Evolutionary conservation across 2,113 vertebrate species (phyloP), one percentile per base, ranked within the genome.

Genomic region (Heteronetta atricapilla): DNA sequence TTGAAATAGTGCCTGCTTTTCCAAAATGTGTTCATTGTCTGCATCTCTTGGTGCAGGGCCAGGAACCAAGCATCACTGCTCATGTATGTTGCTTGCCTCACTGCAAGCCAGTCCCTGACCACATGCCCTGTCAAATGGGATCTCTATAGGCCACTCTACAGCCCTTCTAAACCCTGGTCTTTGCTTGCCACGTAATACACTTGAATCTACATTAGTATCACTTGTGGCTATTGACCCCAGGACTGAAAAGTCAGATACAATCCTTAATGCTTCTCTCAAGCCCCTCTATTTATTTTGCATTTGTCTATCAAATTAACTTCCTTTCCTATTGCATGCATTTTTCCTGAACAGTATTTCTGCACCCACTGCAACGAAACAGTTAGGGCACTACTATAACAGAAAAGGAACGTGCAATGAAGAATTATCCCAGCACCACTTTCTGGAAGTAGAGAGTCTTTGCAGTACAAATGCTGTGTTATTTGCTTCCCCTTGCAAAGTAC

Each of bases 391-490:
- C 38, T 92, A 3, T 25, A 69, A 38, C 42, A 38, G 62, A 36
- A n/a, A 67, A 85, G 53, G n/a, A 95, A 75, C 60, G 36, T 21
- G 1, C 77, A 87, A 7, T 31, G 73, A 94, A 96, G 87, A 64
- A 90, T 59, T 53, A 92, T 42, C 53, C 76, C 33, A 28, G 72
- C 40, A 81, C 40, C 38, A 14, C 77, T 70, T 76, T 22, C 89
- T 5, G 63, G 42, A 89, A 82, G 80, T 48, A 46, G 6, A 19
- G 66, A 78, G 89, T 53, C 92, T 89, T 42, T 88, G 58, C 75
- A 88, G 56, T 36, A 77, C 75, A 83, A 96, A 88, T 69, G 72
- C 70, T 50, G 81, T 53, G 79, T 81, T 95, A 94, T 92, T 95
- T 82, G 52, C 94, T 76, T 90, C 77, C 75, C 73, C 63, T 92